A percentile compares a stretch with the other conserved stretches of the same genome.
phyloP scores from a whole-genome alignment of 2,888 invertebrate species.

The Amiota minor region DNA sequence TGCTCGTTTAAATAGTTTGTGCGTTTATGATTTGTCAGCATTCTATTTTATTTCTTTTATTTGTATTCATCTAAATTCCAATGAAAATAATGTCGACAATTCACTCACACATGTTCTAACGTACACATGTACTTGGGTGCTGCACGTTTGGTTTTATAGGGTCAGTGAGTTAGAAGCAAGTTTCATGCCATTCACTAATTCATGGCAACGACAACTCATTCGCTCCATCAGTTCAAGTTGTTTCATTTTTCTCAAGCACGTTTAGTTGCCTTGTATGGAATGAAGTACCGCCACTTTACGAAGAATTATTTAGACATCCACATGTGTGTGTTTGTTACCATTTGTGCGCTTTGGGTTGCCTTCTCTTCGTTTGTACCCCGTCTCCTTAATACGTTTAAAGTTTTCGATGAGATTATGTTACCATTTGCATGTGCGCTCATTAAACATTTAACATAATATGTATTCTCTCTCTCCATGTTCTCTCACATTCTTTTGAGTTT shows the following conservation, averaged over 20 bases:
- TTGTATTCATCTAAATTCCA: background rate
- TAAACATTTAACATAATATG: no score
- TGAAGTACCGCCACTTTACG: background rate
- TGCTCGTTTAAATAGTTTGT: background rate
- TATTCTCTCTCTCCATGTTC: no score
- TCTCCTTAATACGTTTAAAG: background rate
- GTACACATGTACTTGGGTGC: background rate
- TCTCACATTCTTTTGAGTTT: no score
- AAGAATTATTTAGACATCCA: background rate
- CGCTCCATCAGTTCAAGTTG: background rate
- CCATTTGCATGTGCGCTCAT: no score
- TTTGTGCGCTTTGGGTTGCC: no score
- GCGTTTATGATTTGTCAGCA: background rate
- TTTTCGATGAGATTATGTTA: background rate
- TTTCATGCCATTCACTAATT: slow-evolving; percentile 1
- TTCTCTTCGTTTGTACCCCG: no score
- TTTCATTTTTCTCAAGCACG: background rate
- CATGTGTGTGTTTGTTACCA: slow-evolving; percentile 16
- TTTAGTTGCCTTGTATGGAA: no score
- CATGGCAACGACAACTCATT: background rate
- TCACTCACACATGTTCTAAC: background rate
- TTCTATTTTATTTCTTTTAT: background rate
- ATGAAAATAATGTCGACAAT: background rate
- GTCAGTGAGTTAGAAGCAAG: background rate
- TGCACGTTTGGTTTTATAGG: slow-evolving; percentile 4